Conservation (phyloP, 2,888 invertebrate species). For the Oscheius myriophilus region DNA sequence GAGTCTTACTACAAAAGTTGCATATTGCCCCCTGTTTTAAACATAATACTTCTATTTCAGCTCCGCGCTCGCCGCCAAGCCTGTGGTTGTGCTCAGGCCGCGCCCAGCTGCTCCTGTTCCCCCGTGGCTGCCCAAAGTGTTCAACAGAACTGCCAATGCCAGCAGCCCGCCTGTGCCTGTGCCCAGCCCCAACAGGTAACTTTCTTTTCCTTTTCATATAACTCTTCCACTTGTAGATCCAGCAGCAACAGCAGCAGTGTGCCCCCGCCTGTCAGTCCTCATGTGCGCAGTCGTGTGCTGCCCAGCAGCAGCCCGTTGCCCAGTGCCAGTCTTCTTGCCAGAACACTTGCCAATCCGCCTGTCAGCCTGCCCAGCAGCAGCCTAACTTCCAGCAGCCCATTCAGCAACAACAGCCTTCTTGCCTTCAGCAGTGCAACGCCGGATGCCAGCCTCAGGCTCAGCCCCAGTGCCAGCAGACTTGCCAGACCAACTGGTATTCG, state of each 20-base stretch:
- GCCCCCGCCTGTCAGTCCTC: constrained; percentile 42
- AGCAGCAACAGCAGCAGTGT: constrained; percentile 35
- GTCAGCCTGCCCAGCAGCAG: constrained; percentile 30
- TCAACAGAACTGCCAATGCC: constrained; percentile 46
- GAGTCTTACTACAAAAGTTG: no score
- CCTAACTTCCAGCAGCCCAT: constrained; percentile 35
- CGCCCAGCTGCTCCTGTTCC: constrained; percentile 39
- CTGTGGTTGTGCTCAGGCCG: constrained; percentile 48
- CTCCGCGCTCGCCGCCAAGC: constrained; percentile 44
- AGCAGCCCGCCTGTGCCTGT: constrained; percentile 33
- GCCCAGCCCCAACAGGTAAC: constrained; percentile 24
- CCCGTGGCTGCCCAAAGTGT: constrained; percentile 32
- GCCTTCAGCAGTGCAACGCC: constrained; percentile 45
- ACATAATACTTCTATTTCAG: constrained; percentile 25
- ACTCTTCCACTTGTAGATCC: neutral
- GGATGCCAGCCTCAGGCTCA: constrained; percentile 33
- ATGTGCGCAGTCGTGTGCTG: constrained; percentile 40
- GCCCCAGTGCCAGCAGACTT: constrained; percentile 17
- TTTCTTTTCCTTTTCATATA: neutral
- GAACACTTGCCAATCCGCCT: constrained; percentile 29
- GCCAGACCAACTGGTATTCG: constrained; percentile 15
- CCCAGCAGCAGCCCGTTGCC: constrained; percentile 41
- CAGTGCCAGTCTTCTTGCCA: constrained; percentile 44
- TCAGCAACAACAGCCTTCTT: constrained; percentile 35
- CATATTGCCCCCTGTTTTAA: neutral